Base-by-base conservation (phyloP, 2,113 vertebrate species). In the Gallinago paraguaiae region DNA sequence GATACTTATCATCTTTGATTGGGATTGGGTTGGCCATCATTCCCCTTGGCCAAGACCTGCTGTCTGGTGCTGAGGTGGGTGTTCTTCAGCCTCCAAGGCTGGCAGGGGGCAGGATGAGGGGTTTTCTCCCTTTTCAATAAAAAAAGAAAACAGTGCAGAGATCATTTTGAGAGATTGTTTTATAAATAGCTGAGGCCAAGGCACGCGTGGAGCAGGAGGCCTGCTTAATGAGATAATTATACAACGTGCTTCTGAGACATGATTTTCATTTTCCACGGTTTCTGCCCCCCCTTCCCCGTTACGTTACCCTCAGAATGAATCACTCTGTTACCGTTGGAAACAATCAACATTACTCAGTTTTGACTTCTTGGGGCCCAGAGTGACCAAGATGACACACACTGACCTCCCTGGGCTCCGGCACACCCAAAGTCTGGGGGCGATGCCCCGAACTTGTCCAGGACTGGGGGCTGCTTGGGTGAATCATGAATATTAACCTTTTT, bases 331-430 rank as follows among this genome's bases (percentile, higher is more conserved):
- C 93, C 12, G 4, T 0, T 41, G 63, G 96, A 83, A 86, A 96
- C 76, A 18, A 68, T 90, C 95, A 82, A 83, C 93, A 92, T 74
- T 20, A 74, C 60, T 94, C 84, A 41, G 10, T 90, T 95, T 77
- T 82, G 7, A 78, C 18, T 90, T 53, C 43, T 84, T 54, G 2
- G 13, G 91, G 68, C 68, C 56, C 57, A 1, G 41, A 65, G 69
- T 90, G 90, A 88, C 83, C 69, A 35, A 35, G 82, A 88, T 93
- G 93, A 91, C 86, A 94, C 80, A 64, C 12, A 1, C 27, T 4
- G 4, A 25, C 63, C 74, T 70, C 82, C 74, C 61, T 31, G 4
- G 2, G 7, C 19, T 63, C 65, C 11, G 82, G 64, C 95, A 95
- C 97, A 86, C 96, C 97, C 94, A 54, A 53, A 86, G 9, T 54